phyloP scores from a whole-genome alignment of 1,140 invertebrate genomes.

The Ceratoteleas bidentatus region DNA sequence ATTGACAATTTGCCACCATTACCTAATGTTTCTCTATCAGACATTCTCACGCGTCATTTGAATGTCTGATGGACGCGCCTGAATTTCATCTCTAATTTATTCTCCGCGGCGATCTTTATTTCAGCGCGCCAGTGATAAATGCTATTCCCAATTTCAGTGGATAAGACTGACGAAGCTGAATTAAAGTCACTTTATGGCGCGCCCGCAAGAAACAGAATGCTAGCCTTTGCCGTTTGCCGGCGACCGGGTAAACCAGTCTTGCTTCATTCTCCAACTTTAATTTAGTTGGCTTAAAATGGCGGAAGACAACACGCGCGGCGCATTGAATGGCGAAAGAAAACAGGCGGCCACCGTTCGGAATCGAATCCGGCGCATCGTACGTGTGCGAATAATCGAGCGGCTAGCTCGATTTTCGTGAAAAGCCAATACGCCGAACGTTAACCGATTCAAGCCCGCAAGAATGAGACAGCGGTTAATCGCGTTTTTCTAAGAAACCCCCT shows the following conservation, averaged over 20 bases:
- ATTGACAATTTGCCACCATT: too few relatives aligned
- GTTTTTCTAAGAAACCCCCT: neutral
- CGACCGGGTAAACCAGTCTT: slow-evolving; percentile 60
- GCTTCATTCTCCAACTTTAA: slow-evolving; percentile 66
- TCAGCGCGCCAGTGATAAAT: slow-evolving; percentile 26
- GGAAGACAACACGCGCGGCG: slow-evolving; percentile 60
- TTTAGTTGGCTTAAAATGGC: slow-evolving; percentile 67
- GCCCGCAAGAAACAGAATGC: slow-evolving; percentile 59
- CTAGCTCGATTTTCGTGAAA: slow-evolving; percentile 38
- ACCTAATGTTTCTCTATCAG: too few relatives aligned
- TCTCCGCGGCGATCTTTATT: neutral
- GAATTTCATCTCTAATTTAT: slow-evolving; percentile 13
- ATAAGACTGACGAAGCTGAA: slow-evolving; percentile 57
- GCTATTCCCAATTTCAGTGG: slow-evolving; percentile 41
- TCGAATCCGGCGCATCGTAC: slow-evolving; percentile 28
- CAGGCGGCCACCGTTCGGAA: slow-evolving; percentile 39
- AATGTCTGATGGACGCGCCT: neutral
- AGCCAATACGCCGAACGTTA: slow-evolving; percentile 15
- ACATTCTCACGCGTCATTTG: neutral
- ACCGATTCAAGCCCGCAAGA: slow-evolving; percentile 7
- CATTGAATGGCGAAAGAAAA: slow-evolving; percentile 61
- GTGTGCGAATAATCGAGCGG: slow-evolving; percentile 47
- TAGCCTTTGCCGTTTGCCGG: slow-evolving; percentile 54
- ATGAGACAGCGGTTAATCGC: neutral
- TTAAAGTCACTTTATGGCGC: slow-evolving; percentile 60